phyloP scores from a whole-genome alignment of 2,888 invertebrate species.

The Eupithecia subumbrata region DNA sequence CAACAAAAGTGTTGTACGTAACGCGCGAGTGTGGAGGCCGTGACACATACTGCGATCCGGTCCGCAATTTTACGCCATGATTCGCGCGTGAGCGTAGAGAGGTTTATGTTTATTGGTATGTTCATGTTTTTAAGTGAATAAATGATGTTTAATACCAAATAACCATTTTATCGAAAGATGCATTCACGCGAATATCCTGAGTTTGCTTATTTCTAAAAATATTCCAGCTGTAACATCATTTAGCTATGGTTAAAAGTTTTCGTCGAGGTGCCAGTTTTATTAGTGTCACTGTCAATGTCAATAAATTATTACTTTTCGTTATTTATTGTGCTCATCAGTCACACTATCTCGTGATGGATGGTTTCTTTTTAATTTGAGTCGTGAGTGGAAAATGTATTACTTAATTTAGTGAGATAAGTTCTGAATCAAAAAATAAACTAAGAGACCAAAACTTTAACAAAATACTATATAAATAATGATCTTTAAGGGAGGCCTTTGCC shows the following conservation, averaged over 20 bases:
- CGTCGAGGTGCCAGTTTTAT: slow-evolving; percentile 31
- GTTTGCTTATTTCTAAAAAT: too few species aligned
- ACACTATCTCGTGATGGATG: slow-evolving; percentile 7
- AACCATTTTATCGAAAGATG: too few species aligned
- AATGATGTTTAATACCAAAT: too few species aligned
- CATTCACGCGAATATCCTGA: too few species aligned
- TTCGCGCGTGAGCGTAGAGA: too few species aligned
- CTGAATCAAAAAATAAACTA: not conserved
- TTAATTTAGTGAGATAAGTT: slow-evolving; percentile 1
- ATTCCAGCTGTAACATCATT: too few species aligned
- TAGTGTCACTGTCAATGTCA: slow-evolving; percentile 35
- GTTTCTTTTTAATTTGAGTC: slow-evolving; percentile 10
- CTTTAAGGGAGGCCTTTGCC: not conserved
- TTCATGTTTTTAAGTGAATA: too few species aligned
- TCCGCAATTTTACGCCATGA: too few species aligned
- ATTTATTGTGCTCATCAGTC: slow-evolving; percentile 16
- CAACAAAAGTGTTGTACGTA: too few species aligned
- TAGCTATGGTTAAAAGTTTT: not conserved
- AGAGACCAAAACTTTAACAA: not conserved
- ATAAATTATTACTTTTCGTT: slow-evolving; percentile 33
- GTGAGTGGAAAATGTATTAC: slow-evolving; percentile 3
- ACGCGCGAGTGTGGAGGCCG: too few species aligned
- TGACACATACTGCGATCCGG: too few species aligned
- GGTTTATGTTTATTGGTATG: too few species aligned
- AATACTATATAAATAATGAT: not conserved